Conservation (phyloP, 2,888 invertebrate genomes). For the Acleris emargana region DNA sequence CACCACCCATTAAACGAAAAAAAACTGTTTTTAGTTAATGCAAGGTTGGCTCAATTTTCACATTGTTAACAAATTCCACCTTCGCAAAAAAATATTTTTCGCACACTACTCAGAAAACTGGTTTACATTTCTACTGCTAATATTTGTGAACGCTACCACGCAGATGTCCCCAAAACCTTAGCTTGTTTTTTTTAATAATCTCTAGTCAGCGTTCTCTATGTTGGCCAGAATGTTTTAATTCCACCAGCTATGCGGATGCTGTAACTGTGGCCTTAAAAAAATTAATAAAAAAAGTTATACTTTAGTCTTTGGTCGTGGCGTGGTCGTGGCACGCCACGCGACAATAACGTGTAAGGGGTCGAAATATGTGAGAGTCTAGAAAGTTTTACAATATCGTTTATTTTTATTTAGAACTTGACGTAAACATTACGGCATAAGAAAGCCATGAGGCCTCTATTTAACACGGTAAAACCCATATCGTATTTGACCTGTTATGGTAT, state of each 20-base stretch:
- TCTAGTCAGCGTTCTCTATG: background rate
- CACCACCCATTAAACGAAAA: too few relatives aligned
- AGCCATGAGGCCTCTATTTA: too few relatives aligned
- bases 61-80: too few relatives aligned
- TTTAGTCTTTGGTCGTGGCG: background rate
- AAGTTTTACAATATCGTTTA: background rate
- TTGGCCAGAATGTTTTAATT: slow-evolving; percentile 18
- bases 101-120: background rate
- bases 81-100: too few relatives aligned
- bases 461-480: too few relatives aligned
- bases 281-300: background rate
- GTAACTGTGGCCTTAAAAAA: slow-evolving; percentile 4
- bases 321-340: background rate
- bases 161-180: background rate
- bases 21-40: too few relatives aligned
- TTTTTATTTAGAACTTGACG: too few relatives aligned
- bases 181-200: background rate
- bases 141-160: background rate
- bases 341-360: background rate
- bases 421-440: too few relatives aligned
- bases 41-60: too few relatives aligned
- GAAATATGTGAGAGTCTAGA: background rate
- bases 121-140: background rate
- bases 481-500: too few relatives aligned
- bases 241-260: slow-evolving; percentile 4